Evolutionary conservation across 2,888 invertebrate genomes (phyloP).

Genomic region (Epirrhoe tristata): DNA sequence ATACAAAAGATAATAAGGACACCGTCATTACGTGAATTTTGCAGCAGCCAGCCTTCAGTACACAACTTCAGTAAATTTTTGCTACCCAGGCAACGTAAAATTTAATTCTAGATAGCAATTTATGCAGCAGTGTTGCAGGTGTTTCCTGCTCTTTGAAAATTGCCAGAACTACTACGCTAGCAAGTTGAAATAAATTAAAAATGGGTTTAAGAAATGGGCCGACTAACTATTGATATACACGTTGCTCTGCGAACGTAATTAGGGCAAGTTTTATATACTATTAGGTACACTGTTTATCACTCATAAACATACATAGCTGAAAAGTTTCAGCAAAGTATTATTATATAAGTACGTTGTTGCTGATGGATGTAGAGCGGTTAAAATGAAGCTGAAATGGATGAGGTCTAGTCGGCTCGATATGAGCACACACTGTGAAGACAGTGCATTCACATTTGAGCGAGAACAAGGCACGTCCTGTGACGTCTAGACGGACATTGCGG

Average conservation of each 20-base stretch:
- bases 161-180: neutral
- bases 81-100: neutral
- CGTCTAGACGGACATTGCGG: conserved; percentile 50
- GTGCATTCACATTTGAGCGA: conserved; percentile 53
- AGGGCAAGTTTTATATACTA: neutral
- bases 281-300: neutral
- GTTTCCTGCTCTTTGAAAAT: conserved; percentile 9
- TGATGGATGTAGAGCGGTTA: neutral
- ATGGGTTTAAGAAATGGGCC: neutral
- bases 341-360: neutral
- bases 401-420: conserved; percentile 16
- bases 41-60: too few species aligned
- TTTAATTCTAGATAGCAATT: neutral
- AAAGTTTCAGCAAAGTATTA: neutral
- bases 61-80: neutral
- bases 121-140: neutral
- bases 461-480: conserved; percentile 53
- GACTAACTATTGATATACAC: neutral
- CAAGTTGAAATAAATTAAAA: neutral
- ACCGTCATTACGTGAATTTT: too few species aligned
- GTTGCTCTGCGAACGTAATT: neutral
- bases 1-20: too few species aligned
- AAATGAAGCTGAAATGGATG: neutral
- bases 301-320: neutral
- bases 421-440: conserved; percentile 37